A percentile compares a stretch with the other conserved stretches of the same genome.
These are phyloP conservation scores for Drosophila insularis DNA, from an alignment of 1,140 invertebrate genomes.

Conservation along the genomic window DNA sequence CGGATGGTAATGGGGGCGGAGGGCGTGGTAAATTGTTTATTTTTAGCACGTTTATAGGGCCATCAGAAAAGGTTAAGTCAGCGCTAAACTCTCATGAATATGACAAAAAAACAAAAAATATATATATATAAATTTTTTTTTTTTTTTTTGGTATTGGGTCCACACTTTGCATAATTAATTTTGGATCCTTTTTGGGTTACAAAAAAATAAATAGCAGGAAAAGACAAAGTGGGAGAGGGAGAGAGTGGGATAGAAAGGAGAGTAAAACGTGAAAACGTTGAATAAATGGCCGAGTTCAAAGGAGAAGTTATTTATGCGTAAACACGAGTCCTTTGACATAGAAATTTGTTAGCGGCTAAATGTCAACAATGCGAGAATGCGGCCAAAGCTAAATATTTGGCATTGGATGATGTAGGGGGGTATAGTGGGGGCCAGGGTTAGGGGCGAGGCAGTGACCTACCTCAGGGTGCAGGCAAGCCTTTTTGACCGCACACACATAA, in stretches of 20 bases:
- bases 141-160: constrained; percentile 62
- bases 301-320: constrained; percentile 72
- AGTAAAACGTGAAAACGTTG: constrained; percentile 26
- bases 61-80: constrained; percentile 74
- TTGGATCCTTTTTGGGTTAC: constrained; percentile 29
- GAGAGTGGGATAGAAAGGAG: too few species aligned
- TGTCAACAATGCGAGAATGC: constrained; percentile 67
- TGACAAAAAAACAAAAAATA: constrained; percentile 7
- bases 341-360: constrained; percentile 59
- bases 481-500: constrained; percentile 17
- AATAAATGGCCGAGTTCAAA: constrained; percentile 54
- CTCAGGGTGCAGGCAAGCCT: constrained; percentile 30
- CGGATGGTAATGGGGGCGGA: constrained; percentile 29
- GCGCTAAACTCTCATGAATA: constrained; percentile 51
- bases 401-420: constrained; percentile 12
- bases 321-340: constrained; percentile 68
- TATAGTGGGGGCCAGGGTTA: background rate
- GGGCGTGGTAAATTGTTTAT: constrained; percentile 64
- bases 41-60: constrained; percentile 77
- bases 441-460: constrained; percentile 32
- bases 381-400: constrained; percentile 72
- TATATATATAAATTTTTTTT: background rate
- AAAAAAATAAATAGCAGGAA: constrained; percentile 24
- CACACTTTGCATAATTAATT: constrained; percentile 79
- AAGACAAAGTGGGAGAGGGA: background rate